Evolutionary conservation across 2,113 vertebrate genomes (phyloP).

Genomic region (Agelaius tricolor): DNA sequence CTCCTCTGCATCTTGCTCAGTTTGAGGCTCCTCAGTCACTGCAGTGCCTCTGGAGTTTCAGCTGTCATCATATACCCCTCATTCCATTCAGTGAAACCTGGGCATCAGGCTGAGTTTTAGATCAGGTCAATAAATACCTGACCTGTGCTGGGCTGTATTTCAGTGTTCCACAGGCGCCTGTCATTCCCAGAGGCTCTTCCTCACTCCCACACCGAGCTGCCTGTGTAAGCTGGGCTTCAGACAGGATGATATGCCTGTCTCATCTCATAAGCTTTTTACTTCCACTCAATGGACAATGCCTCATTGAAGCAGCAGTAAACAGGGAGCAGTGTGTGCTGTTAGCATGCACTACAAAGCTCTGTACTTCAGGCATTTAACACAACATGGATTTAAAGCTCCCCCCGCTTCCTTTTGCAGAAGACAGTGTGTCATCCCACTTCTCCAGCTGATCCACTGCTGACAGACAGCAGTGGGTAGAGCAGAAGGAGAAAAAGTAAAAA

Average conservation of each 20-base stretch:
- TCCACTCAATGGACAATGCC: neutral
- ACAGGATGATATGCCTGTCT: conserved; percentile 52
- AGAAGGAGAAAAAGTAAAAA: neutral
- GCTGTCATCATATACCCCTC: neutral
- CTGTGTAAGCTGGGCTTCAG: conserved; percentile 28
- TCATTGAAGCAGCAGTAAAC: conserved; percentile 19
- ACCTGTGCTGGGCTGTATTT: neutral
- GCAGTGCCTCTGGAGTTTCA: neutral
- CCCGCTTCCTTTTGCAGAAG: neutral
- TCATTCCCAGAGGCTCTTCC: neutral
- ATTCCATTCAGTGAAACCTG: neutral
- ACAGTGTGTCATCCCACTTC: neutral
- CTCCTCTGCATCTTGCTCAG: neutral
- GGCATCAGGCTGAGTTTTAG: neutral
- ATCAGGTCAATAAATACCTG: neutral
- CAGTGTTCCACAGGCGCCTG: neutral
- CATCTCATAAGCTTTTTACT: conserved; percentile 54
- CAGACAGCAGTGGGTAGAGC: neutral
- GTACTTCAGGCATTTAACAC: neutral
- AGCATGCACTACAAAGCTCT: neutral
- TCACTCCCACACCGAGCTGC: neutral
- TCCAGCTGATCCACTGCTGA: neutral
- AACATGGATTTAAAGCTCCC: neutral
- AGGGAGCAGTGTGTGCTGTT: neutral
- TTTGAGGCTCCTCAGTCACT: neutral